Evolutionary conservation across 2,113 vertebrate species (phyloP).

Genomic region (Carollia perspicillata): DNA sequence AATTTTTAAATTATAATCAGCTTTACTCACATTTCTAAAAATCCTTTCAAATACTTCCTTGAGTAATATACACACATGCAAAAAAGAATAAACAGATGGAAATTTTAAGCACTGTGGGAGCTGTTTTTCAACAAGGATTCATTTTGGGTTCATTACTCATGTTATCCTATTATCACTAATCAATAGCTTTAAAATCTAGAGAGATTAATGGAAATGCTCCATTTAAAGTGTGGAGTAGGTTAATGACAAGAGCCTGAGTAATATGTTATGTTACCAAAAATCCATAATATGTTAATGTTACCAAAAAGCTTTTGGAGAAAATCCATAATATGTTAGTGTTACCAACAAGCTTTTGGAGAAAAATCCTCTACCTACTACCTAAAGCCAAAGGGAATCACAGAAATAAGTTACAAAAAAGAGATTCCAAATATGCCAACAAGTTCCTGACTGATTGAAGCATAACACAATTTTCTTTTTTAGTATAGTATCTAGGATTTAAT

Average conservation of each 20-base stretch:
- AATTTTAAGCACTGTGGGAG: neutral
- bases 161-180: neutral
- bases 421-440: neutral
- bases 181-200: neutral
- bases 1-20: neutral
- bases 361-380: neutral
- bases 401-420: neutral
- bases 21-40: constrained; percentile 23
- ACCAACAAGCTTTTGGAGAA: neutral
- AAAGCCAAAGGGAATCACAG: neutral
- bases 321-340: neutral
- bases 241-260: neutral
- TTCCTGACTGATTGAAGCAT: neutral
- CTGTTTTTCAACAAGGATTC: neutral
- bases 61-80: neutral
- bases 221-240: neutral
- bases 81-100: neutral
- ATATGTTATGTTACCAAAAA: too few relatives aligned
- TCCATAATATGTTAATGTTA: neutral
- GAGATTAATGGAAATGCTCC: neutral
- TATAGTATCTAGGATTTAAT: neutral
- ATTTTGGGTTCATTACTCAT: neutral
- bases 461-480: neutral
- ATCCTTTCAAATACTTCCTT: neutral
- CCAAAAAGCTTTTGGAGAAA: neutral